These are phyloP conservation scores for Eumeta japonica DNA, from an alignment of 1,140 invertebrate genomes.

Conservation along the genomic window DNA sequence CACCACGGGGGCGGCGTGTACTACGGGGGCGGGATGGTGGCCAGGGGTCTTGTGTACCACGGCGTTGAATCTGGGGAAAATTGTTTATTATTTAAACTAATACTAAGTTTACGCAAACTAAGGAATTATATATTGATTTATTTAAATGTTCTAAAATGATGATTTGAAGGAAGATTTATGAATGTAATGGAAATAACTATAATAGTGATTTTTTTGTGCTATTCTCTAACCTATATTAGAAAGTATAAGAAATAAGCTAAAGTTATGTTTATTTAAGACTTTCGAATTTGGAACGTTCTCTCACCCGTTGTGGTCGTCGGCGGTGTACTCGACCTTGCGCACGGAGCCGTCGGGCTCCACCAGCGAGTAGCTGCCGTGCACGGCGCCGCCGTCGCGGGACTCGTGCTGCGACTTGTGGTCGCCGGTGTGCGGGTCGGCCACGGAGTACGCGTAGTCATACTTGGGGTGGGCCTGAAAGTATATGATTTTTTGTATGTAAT, in stretches of 20 bases:
- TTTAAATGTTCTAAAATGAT: no score
- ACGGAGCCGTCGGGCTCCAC: slow-evolving; percentile 56
- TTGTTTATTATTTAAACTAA: no score
- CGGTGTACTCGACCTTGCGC: slow-evolving; percentile 58
- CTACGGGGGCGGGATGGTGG: slow-evolving; percentile 45
- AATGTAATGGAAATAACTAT: no score
- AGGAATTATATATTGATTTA: neutral
- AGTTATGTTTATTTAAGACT: no score
- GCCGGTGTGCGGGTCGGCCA: slow-evolving; percentile 48
- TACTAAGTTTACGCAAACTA: neutral
- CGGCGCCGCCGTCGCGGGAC: slow-evolving; percentile 47
- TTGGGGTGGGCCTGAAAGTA: slow-evolving; percentile 42
- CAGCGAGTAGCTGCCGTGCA: slow-evolving; percentile 53
- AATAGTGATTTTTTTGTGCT: no score
- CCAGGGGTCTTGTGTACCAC: slow-evolving; percentile 53
- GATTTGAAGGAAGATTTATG: no score
- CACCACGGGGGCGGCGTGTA: slow-evolving; percentile 17
- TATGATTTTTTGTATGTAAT: slow-evolving; percentile 6
- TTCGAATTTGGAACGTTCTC: neutral
- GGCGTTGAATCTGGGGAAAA: slow-evolving; percentile 55
- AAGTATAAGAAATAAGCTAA: no score
- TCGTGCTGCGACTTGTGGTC: slow-evolving; percentile 51
- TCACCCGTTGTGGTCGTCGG: slow-evolving; percentile 55
- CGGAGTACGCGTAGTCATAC: slow-evolving; percentile 56
- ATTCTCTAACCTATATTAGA: no score